These are phyloP conservation scores for Brachyptera risi DNA, from an alignment of 2,888 invertebrate species.

Conservation along the genomic window DNA sequence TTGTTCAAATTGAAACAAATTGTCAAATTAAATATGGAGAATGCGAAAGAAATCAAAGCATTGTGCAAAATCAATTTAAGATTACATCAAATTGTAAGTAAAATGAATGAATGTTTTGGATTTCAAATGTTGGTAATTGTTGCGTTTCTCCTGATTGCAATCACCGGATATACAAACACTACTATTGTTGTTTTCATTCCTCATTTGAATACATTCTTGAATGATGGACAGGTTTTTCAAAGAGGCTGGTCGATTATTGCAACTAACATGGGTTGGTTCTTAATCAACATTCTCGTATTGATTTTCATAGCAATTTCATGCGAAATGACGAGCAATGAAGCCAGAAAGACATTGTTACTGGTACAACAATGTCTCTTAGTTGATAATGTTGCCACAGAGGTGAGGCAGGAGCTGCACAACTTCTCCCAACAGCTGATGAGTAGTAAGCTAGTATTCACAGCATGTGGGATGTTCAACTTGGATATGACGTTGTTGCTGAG, in stretches of 20 bases:
- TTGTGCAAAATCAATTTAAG: too few relatives aligned
- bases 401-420: background rate
- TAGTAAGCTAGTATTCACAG: background rate
- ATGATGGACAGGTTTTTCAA: too few relatives aligned
- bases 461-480: background rate
- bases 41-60: background rate
- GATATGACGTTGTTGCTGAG: background rate
- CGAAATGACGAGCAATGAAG: background rate
- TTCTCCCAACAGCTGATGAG: background rate
- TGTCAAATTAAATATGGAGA: too few relatives aligned
- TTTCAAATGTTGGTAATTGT: background rate
- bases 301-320: background rate
- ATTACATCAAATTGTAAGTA: too few relatives aligned
- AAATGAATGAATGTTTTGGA: too few relatives aligned
- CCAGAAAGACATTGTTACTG: background rate
- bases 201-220: too few relatives aligned
- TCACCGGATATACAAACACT: background rate
- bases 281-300: background rate
- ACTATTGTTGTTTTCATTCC: background rate
- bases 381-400: background rate
- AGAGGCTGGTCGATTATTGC: too few relatives aligned
- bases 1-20: too few relatives aligned
- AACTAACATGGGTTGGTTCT: too few relatives aligned
- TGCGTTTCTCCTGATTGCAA: background rate
- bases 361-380: background rate